phyloP scores from a whole-genome alignment of 2,888 invertebrate genomes.

The Tinea trinotella region DNA sequence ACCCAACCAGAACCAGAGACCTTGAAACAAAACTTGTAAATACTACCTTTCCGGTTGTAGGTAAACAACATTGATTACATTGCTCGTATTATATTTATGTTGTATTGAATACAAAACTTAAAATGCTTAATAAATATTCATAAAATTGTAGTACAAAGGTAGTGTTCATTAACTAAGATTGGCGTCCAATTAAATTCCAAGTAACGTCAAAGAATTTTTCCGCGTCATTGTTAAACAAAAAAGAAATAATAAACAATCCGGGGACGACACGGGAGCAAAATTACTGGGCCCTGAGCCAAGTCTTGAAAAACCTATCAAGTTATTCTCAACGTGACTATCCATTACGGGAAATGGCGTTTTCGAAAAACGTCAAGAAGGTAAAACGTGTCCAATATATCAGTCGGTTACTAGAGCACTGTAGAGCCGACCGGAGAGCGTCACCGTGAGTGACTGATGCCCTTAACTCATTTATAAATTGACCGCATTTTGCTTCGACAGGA shows the following conservation, averaged over 20 bases:
- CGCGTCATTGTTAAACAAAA: neutral
- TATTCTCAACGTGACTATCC: constrained; percentile 43
- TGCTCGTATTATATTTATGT: neutral
- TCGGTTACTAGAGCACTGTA: constrained; percentile 24
- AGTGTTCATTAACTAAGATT: neutral
- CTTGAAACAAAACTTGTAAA: neutral
- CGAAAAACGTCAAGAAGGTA: constrained; percentile 55
- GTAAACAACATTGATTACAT: neutral
- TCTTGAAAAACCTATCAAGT: constrained; percentile 31
- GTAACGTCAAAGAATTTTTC: neutral
- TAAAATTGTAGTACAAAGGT: neutral
- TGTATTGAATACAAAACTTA: no score
- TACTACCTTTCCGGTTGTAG: neutral
- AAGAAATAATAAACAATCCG: constrained; percentile 1
- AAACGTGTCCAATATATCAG: constrained; percentile 50
- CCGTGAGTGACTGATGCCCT: constrained; percentile 48
- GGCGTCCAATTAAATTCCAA: neutral
- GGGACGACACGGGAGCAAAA: neutral
- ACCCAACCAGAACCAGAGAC: neutral
- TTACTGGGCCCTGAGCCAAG: constrained; percentile 5
- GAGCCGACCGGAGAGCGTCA: constrained; percentile 14
- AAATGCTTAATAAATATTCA: no score
- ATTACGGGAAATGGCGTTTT: constrained; percentile 47
- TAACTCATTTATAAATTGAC: constrained; percentile 61
- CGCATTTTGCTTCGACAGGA: constrained; percentile 40